phyloP scores from a whole-genome alignment of 2,113 vertebrate genomes.

The Galemys pyrenaicus region DNA sequence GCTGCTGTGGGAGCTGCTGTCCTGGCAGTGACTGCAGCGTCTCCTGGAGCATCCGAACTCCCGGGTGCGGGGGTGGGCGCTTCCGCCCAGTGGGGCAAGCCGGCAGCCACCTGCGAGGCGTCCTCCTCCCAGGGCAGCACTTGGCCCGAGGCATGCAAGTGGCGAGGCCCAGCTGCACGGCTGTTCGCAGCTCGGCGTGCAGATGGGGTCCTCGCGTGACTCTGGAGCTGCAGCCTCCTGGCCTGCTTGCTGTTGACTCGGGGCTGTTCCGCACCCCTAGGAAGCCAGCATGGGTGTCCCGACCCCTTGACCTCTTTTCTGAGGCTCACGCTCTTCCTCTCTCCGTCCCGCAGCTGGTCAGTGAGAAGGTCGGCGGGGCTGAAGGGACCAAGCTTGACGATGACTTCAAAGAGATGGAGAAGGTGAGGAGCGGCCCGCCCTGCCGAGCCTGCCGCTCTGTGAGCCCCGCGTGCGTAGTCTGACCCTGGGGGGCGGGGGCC shows the following conservation, averaged over 20 bases:
- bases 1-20: no score
- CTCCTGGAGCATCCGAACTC: no score
- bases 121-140: no score
- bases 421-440: constrained; percentile 81
- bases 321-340: constrained; percentile 13
- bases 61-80: no score
- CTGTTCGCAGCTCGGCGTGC: no score
- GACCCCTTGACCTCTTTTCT: rapidly evolving
- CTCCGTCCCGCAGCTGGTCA: constrained; percentile 90
- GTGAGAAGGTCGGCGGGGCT: constrained; percentile 97
- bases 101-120: no score
- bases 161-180: no score
- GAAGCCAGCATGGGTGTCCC: neutral
- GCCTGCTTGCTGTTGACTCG: neutral
- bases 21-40: no score
- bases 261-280: neutral
- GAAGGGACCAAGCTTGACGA: constrained; percentile 98
- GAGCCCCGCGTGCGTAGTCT: no score
- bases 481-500: no score
- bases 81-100: no score
- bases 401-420: constrained; percentile 97
- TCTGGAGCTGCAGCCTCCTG: neutral
- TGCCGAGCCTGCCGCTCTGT: neutral
- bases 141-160: no score
- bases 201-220: neutral